Conservation (phyloP, 2,888 invertebrate genomes). For the Tenthredo notha region DNA sequence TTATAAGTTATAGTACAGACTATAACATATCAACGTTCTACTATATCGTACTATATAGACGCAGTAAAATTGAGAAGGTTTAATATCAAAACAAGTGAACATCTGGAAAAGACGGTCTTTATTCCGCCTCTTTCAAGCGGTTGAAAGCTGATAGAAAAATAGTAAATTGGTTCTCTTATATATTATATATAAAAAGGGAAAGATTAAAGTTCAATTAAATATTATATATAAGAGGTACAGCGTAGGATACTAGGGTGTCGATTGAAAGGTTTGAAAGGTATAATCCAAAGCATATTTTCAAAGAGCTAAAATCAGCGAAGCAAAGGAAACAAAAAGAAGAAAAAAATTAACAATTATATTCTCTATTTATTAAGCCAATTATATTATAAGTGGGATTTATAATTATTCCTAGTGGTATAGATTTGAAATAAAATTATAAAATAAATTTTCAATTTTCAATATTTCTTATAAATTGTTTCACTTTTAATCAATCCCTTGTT, state of each 20-base stretch:
- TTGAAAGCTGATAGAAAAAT: conserved; percentile 38
- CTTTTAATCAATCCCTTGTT: conserved; percentile 53
- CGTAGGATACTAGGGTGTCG: background rate
- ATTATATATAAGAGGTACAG: background rate
- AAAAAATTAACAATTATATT: background rate
- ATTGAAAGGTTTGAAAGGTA: background rate
- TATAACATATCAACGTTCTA: background rate
- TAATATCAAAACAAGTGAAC: conserved; percentile 38
- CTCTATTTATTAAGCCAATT: too few species aligned
- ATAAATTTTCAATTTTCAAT: conserved; percentile 42
- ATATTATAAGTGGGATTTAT: too few species aligned
- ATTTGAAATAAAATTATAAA: too few species aligned
- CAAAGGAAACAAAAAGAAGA: background rate
- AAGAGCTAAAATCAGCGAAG: background rate
- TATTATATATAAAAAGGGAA: background rate
- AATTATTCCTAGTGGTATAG: too few species aligned
- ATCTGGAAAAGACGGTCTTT: conserved; percentile 51
- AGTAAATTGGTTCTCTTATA: conserved; percentile 38
- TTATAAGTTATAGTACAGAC: background rate
- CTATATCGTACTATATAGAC: background rate
- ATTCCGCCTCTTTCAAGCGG: conserved; percentile 17
- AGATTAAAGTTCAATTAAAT: conserved; percentile 52
- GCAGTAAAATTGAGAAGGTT: conserved; percentile 35
- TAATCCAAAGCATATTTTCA: background rate
- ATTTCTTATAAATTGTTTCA: conserved; percentile 30